Evolutionary conservation across 2,888 invertebrate genomes (phyloP).

Genomic region (Pandemis cinnamomeana): DNA sequence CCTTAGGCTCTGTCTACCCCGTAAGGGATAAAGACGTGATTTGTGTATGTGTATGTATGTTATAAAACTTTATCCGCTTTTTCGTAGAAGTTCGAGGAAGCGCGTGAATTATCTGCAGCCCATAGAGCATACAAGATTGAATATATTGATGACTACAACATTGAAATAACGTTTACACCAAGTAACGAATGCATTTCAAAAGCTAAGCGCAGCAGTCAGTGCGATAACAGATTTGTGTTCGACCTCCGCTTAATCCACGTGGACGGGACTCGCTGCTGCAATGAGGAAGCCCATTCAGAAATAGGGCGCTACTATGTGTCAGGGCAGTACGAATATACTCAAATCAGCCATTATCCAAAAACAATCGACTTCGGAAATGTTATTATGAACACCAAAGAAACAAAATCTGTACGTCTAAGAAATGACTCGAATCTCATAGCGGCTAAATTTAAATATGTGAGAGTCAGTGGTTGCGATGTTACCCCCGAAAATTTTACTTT

Average conservation of each 20-base stretch:
- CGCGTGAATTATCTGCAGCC: slow-evolving; percentile 74
- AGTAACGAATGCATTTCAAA: slow-evolving; percentile 72
- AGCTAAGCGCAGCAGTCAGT: slow-evolving; percentile 58
- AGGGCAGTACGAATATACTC: slow-evolving; percentile 81
- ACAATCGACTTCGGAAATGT: slow-evolving; percentile 76
- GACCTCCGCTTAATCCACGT: slow-evolving; percentile 72
- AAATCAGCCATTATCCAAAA: slow-evolving; percentile 76
- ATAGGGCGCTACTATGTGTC: slow-evolving; percentile 82
- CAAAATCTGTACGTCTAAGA: slow-evolving; percentile 68
- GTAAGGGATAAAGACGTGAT: no score
- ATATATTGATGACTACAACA: slow-evolving; percentile 54
- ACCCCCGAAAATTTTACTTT: slow-evolving; percentile 68
- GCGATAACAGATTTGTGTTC: slow-evolving; percentile 70
- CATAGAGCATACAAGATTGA: slow-evolving; percentile 70
- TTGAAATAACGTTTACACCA: slow-evolving; percentile 69
- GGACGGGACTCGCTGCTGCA: slow-evolving; percentile 68
- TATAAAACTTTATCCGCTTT: not conserved
- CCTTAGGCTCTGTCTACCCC: no score
- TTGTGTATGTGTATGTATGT: no score
- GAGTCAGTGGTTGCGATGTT: slow-evolving; percentile 69
- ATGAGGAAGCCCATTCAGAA: slow-evolving; percentile 72
- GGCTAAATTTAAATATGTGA: slow-evolving; percentile 70
- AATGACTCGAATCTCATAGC: slow-evolving; percentile 74
- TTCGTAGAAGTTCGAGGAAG: slow-evolving; percentile 72
- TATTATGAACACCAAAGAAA: slow-evolving; percentile 61